Conservation (phyloP, 1,140 invertebrate species). For the Monomorium pharaonis region DNA sequence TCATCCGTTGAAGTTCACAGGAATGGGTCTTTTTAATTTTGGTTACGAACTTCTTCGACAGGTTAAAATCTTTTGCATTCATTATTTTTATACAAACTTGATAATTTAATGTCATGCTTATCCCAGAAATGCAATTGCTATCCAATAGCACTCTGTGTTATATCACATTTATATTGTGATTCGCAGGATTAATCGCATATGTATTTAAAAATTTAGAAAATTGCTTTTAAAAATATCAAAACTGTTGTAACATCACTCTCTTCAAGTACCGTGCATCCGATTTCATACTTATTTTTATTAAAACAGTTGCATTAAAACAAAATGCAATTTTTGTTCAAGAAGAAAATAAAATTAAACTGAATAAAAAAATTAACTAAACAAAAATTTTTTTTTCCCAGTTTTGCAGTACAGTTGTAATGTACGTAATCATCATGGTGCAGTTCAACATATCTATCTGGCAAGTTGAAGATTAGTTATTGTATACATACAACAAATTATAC, state of each 20-base stretch:
- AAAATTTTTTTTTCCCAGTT: not conserved
- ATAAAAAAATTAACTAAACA: not conserved
- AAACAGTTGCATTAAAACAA: too few species aligned
- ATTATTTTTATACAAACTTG: not conserved
- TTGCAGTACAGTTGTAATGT: not conserved
- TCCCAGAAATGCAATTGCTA: too few species aligned
- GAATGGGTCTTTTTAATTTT: conserved; percentile 10
- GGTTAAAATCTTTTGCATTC: not conserved
- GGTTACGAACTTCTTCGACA: not conserved
- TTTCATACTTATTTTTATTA: too few species aligned
- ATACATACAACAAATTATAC: too few species aligned
- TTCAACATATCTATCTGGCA: not conserved
- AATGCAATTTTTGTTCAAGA: not conserved
- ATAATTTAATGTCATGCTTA: not conserved
- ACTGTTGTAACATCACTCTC: too few species aligned
- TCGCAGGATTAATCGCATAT: too few species aligned
- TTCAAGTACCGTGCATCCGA: too few species aligned
- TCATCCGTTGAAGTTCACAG: not conserved
- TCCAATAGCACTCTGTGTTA: not conserved
- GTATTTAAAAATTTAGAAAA: too few species aligned
- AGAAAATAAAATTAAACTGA: not conserved
- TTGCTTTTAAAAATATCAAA: too few species aligned
- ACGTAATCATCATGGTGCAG: conserved; percentile 6
- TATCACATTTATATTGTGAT: too few species aligned
- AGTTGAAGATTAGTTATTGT: too few species aligned